A percentile compares a stretch with the other conserved stretches of the same genome.
phyloP scores from a whole-genome alignment of 92 coral and sea anemone genomes.

The Diadumene lineata region DNA sequence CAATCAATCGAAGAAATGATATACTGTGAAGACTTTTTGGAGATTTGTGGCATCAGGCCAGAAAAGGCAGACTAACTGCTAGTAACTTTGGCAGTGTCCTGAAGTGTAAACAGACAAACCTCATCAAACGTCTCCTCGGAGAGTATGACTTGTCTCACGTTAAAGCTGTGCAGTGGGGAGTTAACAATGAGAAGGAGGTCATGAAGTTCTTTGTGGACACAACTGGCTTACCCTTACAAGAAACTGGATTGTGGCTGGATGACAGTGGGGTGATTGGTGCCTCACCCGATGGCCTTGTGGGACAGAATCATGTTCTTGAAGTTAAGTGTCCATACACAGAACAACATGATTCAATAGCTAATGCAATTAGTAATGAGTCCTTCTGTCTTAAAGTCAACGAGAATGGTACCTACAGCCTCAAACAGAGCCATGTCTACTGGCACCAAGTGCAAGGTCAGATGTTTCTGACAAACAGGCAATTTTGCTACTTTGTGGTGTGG shows the following conservation, averaged over 20 bases:
- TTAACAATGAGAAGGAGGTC: constrained; percentile 40
- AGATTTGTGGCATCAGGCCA: constrained; percentile 36
- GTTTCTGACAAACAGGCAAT: no score
- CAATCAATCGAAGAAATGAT: constrained; percentile 33
- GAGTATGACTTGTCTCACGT: constrained; percentile 31
- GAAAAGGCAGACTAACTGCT: no score
- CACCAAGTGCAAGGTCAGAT: no score
- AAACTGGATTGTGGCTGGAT: constrained; percentile 55
- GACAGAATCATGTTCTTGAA: constrained; percentile 33
- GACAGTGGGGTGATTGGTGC: constrained; percentile 51
- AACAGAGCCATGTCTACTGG: no score
- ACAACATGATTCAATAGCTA: constrained; percentile 10
- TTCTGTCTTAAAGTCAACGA: no score
- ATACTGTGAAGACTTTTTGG: constrained; percentile 30
- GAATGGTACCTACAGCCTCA: no score
- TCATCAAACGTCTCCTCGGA: constrained; percentile 26
- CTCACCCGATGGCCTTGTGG: constrained; percentile 51
- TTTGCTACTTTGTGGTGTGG: no score
- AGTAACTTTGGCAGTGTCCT: no score
- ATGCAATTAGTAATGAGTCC: constrained; percentile 13
- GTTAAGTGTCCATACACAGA: constrained; percentile 51
- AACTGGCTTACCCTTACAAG: constrained; percentile 19
- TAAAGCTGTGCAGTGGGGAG: constrained; percentile 37
- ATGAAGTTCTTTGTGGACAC: constrained; percentile 25
- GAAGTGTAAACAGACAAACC: constrained; percentile 20